Percentiles rank a stretch among this genome's conserved stretches.
Conservation (phyloP, 2,113 vertebrate species). For the Ibidorhyncha struthersii region DNA sequence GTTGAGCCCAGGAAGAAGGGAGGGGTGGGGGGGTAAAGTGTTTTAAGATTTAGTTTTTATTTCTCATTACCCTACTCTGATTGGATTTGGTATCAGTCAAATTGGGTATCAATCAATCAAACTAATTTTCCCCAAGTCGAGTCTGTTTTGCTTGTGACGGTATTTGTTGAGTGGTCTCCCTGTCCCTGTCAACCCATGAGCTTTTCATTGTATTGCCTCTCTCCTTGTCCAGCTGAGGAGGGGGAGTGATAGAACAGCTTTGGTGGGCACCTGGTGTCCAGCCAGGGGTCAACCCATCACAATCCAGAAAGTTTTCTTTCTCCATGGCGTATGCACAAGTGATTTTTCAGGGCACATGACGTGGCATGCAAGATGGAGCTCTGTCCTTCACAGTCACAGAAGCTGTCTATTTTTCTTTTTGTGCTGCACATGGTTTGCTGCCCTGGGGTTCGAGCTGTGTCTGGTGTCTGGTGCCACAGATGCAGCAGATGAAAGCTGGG, state of each 20-base stretch:
- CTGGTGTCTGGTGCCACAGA: not conserved
- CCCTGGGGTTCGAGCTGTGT: not conserved
- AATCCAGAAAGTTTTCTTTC: not conserved
- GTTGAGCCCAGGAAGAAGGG: not conserved
- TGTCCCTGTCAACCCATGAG: not conserved
- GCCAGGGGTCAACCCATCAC: not conserved
- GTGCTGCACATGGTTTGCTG: not conserved
- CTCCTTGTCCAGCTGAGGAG: not conserved
- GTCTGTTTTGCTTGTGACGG: not conserved
- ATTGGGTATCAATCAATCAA: not conserved
- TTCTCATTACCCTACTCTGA: not conserved
- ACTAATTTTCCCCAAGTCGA: not conserved
- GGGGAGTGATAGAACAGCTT: not conserved
- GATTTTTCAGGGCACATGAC: not conserved
- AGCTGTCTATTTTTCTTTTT: not conserved
- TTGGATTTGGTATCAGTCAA: not conserved
- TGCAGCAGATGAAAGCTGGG: not conserved
- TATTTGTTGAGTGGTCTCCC: not conserved
- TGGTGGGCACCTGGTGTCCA: not conserved
- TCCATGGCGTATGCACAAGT: not conserved
- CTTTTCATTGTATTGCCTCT: not conserved
- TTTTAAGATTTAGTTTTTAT: not conserved
- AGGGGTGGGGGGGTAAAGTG: not conserved
- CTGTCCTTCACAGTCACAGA: not conserved
- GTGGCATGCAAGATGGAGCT: accelerated